Evolutionary conservation across 2,113 vertebrate species (phyloP), one percentile per base, ranked within the genome.

Genomic region (Turnix velox): DNA sequence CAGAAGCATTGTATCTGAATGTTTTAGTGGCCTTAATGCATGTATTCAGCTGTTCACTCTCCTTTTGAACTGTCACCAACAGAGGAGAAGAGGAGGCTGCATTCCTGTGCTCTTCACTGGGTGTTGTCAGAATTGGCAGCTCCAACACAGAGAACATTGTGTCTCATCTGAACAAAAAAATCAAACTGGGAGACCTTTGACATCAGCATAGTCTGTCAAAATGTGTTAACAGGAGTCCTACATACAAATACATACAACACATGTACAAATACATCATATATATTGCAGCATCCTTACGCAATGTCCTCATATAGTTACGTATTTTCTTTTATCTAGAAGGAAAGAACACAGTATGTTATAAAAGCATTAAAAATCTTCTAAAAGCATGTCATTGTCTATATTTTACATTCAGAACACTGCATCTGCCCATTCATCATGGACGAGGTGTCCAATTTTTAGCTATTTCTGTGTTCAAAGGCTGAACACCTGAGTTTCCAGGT

Each of bases 271-370:
- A n/a, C n/a, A n/a, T n/a, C n/a, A 16, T 48, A 14, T 23, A 19
- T 33, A 30, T 43, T 22, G 24, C 14, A 67, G 2, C 2, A 57
- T 0, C n/a, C n/a, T n/a, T n/a, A n/a, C n/a, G n/a, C n/a, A n/a
- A n/a, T n/a, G 19, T 46, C 43, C 59, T 35, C 2, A 3, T 40
- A 39, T 22, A 12, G 2, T 65, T 46, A 5, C 1, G 4, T 12
- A 22, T 79, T 80, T 90, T 72, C 54, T 77, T 73, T 94, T 57
- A 24, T 43, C 8, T 61, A 35, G 72, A 3, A 35, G 1, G 10
- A 62, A 74, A 67, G 12, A 93, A 42, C 22, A 11, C 45, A 40
- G 17, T 1, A 0, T 10, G 4, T 88, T 88, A 31, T 83, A 67
- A 92, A 88, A 62, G 17, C 22, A 43, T 51, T 59, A 72, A 51